A percentile compares a stretch with the other conserved stretches of the same genome.
These are phyloP conservation scores for Aquatica leii DNA, from an alignment of 2,888 invertebrate species.

Conservation along the genomic window DNA sequence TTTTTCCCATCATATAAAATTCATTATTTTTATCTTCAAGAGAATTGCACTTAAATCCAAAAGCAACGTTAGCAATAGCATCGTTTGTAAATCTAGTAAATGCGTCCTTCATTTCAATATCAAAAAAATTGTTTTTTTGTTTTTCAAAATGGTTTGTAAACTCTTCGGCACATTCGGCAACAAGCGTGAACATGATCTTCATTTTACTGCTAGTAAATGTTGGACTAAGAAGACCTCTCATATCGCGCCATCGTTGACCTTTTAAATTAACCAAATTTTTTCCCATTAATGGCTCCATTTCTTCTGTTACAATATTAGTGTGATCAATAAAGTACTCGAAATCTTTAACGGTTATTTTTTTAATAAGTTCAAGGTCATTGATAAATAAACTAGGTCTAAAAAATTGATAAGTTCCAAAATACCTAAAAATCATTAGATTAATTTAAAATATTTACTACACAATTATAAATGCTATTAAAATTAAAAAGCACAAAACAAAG, in stretches of 20 bases:
- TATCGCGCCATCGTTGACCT: conserved; percentile 51
- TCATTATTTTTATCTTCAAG: conserved; percentile 64
- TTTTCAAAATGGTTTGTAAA: conserved; percentile 39
- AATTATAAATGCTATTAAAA: no score
- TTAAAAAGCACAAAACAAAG: no score
- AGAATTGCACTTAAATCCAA: conserved; percentile 67
- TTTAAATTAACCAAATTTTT: conserved; percentile 3
- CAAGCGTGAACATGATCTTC: conserved; percentile 50
- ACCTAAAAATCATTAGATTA: conserved; percentile 8
- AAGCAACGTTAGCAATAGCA: conserved; percentile 67
- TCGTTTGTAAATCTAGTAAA: conserved; percentile 67
- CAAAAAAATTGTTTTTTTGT: conserved; percentile 39
- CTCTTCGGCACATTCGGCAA: conserved; percentile 45
- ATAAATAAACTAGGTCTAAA: no score
- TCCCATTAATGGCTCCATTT: neutral
- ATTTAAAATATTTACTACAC: no score
- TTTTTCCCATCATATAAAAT: conserved; percentile 60
- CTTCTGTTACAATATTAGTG: neutral
- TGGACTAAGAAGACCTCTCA: conserved; percentile 53
- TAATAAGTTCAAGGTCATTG: neutral
- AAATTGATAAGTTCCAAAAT: neutral
- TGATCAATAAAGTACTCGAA: neutral
- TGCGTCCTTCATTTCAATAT: conserved; percentile 61
- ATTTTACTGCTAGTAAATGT: conserved; percentile 52
- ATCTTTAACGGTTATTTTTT: neutral